Conservation (phyloP, 1,140 invertebrate genomes). For the Neoseiulus cucumeris region DNA sequence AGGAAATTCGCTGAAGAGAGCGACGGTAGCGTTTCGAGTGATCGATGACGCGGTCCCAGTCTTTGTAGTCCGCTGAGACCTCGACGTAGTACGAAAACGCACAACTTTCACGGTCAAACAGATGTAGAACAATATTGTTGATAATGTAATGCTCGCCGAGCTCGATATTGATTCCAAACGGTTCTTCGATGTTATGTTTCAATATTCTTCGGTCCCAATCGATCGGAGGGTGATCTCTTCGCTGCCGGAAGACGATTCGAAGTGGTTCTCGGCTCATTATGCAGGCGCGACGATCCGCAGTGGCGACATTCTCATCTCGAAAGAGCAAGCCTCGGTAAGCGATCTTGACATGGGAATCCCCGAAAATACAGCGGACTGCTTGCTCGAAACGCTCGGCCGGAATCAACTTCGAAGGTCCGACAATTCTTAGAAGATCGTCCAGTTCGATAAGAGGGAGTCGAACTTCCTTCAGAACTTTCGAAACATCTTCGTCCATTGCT, state of each 20-base stretch:
- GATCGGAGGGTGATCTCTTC: constrained; percentile 52
- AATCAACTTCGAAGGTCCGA: constrained; percentile 61
- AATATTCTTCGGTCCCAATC: constrained; percentile 83
- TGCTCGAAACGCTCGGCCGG: constrained; percentile 70
- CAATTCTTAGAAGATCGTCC: constrained; percentile 62
- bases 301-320: constrained; percentile 76
- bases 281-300: constrained; percentile 46
- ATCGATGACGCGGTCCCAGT: constrained; percentile 81
- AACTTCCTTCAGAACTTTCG: constrained; percentile 32
- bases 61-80: constrained; percentile 81
- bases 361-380: no score
- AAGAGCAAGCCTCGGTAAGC: constrained; percentile 43
- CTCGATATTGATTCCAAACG: constrained; percentile 58
- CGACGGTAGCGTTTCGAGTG: constrained; percentile 74
- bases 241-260: constrained; percentile 61
- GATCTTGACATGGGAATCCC: constrained; percentile 51
- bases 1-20: constrained; percentile 88
- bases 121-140: constrained; percentile 72
- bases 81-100: constrained; percentile 94
- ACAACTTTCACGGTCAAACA: constrained; percentile 71
- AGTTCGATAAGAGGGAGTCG: constrained; percentile 68
- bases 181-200: constrained; percentile 69
- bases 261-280: constrained; percentile 70
- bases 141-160: constrained; percentile 69
- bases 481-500: constrained; percentile 26